A percentile compares a stretch with the other conserved stretches of the same genome.
Evolutionary conservation across 1,140 invertebrate species (phyloP).

Genomic region (Asobara japonica): DNA sequence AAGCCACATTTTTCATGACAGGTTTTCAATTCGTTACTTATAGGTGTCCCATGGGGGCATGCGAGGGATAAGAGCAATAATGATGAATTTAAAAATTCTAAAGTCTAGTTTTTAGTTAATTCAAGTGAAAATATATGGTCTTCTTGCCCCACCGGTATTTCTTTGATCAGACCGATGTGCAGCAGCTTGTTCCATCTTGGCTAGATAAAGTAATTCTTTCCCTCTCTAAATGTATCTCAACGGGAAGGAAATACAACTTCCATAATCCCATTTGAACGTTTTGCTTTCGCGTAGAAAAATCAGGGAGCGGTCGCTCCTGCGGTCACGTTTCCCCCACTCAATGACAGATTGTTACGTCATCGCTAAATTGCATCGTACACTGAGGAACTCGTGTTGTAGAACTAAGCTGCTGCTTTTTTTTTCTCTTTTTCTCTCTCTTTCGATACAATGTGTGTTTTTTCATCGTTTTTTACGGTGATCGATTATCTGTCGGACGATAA

Average conservation of each 20-base stretch:
- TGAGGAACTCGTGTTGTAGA: not conserved
- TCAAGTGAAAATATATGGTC: too few relatives aligned
- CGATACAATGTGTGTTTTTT: not conserved
- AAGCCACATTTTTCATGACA: too few relatives aligned
- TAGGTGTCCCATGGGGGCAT: too few relatives aligned
- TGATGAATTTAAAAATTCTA: too few relatives aligned
- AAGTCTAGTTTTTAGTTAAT: too few relatives aligned
- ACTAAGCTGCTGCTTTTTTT: not conserved
- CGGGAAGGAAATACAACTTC: not conserved
- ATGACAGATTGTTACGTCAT: constrained; percentile 45
- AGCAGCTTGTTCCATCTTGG: too few relatives aligned
- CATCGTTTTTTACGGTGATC: constrained; percentile 5
- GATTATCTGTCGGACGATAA: constrained; percentile 21
- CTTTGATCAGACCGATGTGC: too few relatives aligned
- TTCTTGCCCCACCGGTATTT: too few relatives aligned
- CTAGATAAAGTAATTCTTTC: not conserved
- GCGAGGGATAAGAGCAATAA: too few relatives aligned
- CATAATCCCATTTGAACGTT: constrained; percentile 1
- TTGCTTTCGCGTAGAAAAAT: not conserved
- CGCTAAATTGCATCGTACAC: constrained; percentile 30
- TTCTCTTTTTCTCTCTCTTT: not conserved
- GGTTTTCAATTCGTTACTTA: too few relatives aligned
- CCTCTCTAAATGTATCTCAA: not conserved
- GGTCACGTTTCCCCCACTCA: constrained; percentile 22
- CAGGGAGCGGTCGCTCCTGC: not conserved